Base-by-base conservation (phyloP, 2,113 vertebrate species). In the Haplotaxodon microlepis region DNA sequence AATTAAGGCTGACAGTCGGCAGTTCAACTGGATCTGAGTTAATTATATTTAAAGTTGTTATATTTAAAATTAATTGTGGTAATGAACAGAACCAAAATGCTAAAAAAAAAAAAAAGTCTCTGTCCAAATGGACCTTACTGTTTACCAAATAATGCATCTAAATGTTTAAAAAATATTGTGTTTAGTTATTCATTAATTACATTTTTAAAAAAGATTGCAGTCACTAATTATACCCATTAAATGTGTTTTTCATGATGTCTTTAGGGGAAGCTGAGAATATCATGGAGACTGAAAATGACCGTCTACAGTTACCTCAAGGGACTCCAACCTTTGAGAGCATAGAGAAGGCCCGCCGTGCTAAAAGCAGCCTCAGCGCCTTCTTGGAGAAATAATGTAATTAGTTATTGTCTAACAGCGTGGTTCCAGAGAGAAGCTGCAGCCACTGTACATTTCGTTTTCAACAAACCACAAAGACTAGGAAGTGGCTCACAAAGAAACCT, bases 241-340 rank as follows among this genome's bases (percentile, higher is more conserved):
- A 4, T 57, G 40, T 86, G 19, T 53, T 27, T 73, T 78, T 56
- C 8, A 2, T 7, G 45, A 10, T 54, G 9, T 81, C 85, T 91
- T 81, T 86, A 98, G 98, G 91, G 81, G 97, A 98, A 94, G 98
- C 97, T 4, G 97, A 98, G 92, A 93, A 95, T 73, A 96, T 98
- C 94, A 69, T 98, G 94, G 94, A 92, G 5, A 93, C 95, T 34
- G 95, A 98, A 54, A 92, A 47, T 0, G 84, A 90, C 42, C 95
- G 94, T 8, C 82, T 98, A 87, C 92, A 96, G 84, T 61, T 98
- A 29, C 97, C 98, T 7, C 95, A 95, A 16, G 98, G 97, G 87
- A 83, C 89, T 1, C 95, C 97, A 4, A 98, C 96, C 16, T 98
- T 96, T 17, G 97, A 98, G 83, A 96, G 93, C 91, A 94, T 98